Evolutionary conservation across 1,140 invertebrate species (phyloP), one percentile per base, ranked within the genome.

Genomic region (Pseudomyrmex concolor): DNA sequence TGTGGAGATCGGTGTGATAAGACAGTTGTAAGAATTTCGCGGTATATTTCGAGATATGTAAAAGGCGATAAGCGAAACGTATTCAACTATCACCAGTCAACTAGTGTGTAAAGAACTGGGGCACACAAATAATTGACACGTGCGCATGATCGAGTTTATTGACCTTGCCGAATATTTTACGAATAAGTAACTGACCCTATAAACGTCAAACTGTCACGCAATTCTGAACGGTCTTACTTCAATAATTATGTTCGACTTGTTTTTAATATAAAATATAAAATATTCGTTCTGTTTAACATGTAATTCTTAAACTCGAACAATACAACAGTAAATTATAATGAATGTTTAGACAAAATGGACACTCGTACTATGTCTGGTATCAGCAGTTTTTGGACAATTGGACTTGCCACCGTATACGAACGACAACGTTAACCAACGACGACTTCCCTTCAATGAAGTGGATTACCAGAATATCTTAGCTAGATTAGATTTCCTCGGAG

Each of bases 401-500:
- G 92, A 94, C 50, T 70, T 94, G 22, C 92, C 93, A 2, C 91
- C 92, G 0, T 43, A 92, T 17, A 87, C 88, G 0, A 86, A 92
- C 0, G 87, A 93, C 7, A 54, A 68, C n/a, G 25, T 55, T 4
- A 78, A 25, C 0, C 55, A 34, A 12, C 50, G 86, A 9, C 60
- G 17, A 15, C 3, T 55, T 19, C 72, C 84, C 1, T 25, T 84
- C 0, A 84, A 66, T 22, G 90, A 92, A 10, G 0, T 88, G 13
- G 92, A 94, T 43, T 90, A 90, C 17, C 86, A 89, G 70, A 93
- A 94, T 57, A 91, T 97, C n/a, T 91, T 97, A 34, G 95, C 95
- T 10, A 95, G 96, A 76, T 94, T 97, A 12, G 97, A 97, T 89
- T 95, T 96, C 62, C 95, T 96, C 83, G 95, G 96, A 12, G 96